phyloP scores from a whole-genome alignment of 2,797 vertebrate genomes.

The Ciconia nigra region DNA sequence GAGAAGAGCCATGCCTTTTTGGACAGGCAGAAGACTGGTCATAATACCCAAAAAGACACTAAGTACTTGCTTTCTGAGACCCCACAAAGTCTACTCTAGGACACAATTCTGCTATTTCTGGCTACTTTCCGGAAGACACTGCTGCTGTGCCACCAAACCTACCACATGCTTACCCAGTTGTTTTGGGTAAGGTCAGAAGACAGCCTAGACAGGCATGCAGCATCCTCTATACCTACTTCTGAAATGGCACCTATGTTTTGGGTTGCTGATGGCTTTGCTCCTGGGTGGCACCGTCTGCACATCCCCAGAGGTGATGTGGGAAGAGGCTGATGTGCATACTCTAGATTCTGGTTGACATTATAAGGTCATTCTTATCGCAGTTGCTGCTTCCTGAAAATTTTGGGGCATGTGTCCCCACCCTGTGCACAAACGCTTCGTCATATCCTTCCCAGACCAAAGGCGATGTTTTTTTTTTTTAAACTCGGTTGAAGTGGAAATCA shows the following conservation, averaged over 20 bases:
- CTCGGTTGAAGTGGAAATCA: neutral
- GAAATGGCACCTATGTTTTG: neutral
- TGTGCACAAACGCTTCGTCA: neutral
- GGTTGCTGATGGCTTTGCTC: neutral
- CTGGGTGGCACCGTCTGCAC: neutral
- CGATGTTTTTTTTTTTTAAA: neutral
- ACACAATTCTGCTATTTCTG: neutral
- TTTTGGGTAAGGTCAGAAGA: neutral
- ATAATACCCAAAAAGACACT: neutral
- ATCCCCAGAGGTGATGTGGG: neutral
- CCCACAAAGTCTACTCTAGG: neutral
- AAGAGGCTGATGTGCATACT: neutral
- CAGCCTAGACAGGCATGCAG: neutral
- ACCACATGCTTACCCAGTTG: neutral
- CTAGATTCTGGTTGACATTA: neutral
- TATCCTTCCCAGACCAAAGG: neutral
- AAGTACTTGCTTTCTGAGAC: neutral
- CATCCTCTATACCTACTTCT: neutral
- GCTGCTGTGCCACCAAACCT: neutral
- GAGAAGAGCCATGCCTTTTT: neutral
- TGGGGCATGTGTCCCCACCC: neutral
- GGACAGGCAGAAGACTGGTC: neutral
- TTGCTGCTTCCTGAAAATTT: neutral
- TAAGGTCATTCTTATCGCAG: neutral
- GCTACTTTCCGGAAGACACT: neutral